Evolutionary conservation across 1,140 invertebrate genomes (phyloP).

Genomic region (Pseudoatta argentina): DNA sequence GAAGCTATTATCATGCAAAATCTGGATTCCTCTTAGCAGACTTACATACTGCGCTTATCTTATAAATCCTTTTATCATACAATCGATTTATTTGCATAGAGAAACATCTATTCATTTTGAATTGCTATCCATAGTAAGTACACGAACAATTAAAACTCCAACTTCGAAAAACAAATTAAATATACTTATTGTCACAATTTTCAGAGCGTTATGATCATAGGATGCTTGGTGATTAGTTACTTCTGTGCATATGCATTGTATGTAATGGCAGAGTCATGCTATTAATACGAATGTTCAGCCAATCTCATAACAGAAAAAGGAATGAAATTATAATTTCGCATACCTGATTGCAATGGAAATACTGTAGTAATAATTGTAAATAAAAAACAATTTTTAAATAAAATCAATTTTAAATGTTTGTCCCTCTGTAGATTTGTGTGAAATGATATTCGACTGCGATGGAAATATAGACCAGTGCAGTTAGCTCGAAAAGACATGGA

Average conservation of each 20-base stretch:
- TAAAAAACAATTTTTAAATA: conserved; percentile 41
- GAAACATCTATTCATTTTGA: conserved; percentile 76
- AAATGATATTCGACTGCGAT: conserved; percentile 3
- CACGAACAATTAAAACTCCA: not conserved
- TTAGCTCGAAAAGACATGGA: too few species aligned
- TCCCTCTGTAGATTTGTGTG: not conserved
- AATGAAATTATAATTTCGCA: conserved; percentile 13
- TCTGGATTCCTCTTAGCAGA: conserved; percentile 86
- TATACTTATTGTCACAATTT: not conserved
- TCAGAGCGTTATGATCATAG: conserved; percentile 74
- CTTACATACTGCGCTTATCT: conserved; percentile 86
- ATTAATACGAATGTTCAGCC: conserved; percentile 73
- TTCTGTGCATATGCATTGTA: conserved; percentile 76
- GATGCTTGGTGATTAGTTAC: conserved; percentile 73
- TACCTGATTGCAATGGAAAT: not conserved
- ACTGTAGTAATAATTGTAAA: not conserved
- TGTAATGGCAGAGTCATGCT: conserved; percentile 32
- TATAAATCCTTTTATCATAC: conserved; percentile 85
- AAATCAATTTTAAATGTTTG: not conserved
- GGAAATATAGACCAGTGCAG: too few species aligned
- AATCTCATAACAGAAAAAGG: not conserved
- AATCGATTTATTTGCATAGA: conserved; percentile 69
- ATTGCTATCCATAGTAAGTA: conserved; percentile 78
- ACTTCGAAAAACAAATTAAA: too few species aligned
- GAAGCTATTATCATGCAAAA: conserved; percentile 83